Evolutionary conservation across 2,888 invertebrate species (phyloP).

Genomic region (Dolichomitus sp.): DNA sequence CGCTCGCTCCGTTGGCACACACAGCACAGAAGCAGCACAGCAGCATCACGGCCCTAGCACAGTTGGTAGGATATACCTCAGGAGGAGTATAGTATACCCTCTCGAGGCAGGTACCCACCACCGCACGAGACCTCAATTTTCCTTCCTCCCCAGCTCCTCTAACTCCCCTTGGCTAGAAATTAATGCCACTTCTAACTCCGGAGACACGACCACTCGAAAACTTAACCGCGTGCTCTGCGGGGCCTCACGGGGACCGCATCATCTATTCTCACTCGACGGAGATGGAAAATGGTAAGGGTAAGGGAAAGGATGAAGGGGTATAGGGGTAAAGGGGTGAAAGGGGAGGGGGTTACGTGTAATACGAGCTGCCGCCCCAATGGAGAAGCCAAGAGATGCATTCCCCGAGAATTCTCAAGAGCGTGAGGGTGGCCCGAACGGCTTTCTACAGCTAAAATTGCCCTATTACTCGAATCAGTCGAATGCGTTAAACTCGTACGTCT

Average conservation of each 20-base stretch:
- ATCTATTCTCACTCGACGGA: constrained; percentile 77
- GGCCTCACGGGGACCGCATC: constrained; percentile 75
- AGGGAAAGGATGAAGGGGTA: neutral
- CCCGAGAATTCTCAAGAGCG: constrained; percentile 41
- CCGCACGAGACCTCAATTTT: constrained; percentile 62
- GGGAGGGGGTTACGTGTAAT: constrained; percentile 40
- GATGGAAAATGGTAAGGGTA: neutral
- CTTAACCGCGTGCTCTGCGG: constrained; percentile 72
- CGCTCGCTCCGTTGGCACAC: neutral
- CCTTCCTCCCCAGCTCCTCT: constrained; percentile 42
- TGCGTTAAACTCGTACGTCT: constrained; percentile 57
- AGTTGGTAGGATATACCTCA: constrained; percentile 29
- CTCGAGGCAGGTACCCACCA: constrained; percentile 51
- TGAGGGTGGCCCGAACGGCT: constrained; percentile 8
- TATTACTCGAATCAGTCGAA: constrained; percentile 68
- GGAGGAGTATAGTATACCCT: constrained; percentile 32
- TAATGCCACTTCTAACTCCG: constrained; percentile 79
- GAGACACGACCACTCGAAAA: constrained; percentile 79
- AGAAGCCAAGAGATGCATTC: constrained; percentile 35
- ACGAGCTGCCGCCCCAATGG: constrained; percentile 25
- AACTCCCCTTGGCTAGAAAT: constrained; percentile 73
- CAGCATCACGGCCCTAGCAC: neutral
- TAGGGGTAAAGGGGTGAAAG: neutral
- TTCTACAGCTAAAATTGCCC: constrained; percentile 39
- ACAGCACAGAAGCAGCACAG: neutral